phyloP scores from a whole-genome alignment of 2,113 vertebrate genomes.

The Hippocampus mohnikei region DNA sequence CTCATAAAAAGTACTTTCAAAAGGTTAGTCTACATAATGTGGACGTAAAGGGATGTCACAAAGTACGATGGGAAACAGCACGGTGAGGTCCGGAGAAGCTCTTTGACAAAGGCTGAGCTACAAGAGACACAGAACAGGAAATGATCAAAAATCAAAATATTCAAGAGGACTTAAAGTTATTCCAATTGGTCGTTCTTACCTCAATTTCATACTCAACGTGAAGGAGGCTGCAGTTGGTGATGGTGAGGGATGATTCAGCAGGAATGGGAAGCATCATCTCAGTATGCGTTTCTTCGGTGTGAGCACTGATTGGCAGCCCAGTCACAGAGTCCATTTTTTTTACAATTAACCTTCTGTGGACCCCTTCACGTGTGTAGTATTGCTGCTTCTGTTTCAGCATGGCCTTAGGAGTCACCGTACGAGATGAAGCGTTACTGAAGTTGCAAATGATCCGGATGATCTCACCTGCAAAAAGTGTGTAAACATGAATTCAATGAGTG shows the following conservation, averaged over 20 bases:
- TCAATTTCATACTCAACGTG: slow-evolving; percentile 31
- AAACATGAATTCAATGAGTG: neutral
- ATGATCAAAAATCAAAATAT: neutral
- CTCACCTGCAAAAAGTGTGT: slow-evolving; percentile 38
- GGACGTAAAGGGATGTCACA: slow-evolving; percentile 11
- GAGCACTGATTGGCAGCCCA: neutral
- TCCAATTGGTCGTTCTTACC: slow-evolving; percentile 32
- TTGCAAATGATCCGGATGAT: slow-evolving; percentile 37
- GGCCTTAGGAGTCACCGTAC: slow-evolving; percentile 20
- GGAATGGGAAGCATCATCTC: slow-evolving; percentile 45
- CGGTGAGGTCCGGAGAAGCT: slow-evolving; percentile 9
- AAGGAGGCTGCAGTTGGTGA: slow-evolving; percentile 59
- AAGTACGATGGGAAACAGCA: slow-evolving; percentile 53
- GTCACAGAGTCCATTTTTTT: neutral
- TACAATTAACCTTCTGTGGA: rapidly evolving
- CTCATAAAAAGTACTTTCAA: neutral
- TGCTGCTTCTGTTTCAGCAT: slow-evolving; percentile 41
- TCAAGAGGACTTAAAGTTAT: neutral
- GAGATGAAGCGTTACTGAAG: slow-evolving; percentile 44
- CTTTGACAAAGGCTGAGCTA: slow-evolving; percentile 28
- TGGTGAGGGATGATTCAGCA: neutral
- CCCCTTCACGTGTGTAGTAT: slow-evolving; percentile 7
- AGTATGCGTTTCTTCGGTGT: slow-evolving; percentile 4
- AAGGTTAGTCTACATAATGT: slow-evolving; percentile 1
- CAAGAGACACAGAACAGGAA: neutral